phyloP scores from a whole-genome alignment of 2,797 vertebrate species.

The Enteromius paludinosus region DNA sequence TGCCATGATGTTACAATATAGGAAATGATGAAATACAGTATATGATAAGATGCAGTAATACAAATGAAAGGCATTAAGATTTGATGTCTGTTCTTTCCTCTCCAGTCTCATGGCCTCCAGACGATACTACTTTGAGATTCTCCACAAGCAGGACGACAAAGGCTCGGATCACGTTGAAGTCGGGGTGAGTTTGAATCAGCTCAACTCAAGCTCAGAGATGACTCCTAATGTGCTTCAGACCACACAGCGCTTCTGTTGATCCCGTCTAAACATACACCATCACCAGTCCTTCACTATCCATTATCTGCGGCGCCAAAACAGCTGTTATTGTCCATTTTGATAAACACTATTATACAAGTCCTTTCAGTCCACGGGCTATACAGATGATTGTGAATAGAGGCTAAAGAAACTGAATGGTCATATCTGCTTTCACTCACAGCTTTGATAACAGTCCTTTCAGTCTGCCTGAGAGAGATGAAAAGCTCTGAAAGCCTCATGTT shows the following conservation, averaged over 20 bases:
- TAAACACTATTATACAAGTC: not conserved
- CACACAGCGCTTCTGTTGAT: not conserved
- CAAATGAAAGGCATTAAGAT: constrained; percentile 16
- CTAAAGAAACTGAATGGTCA: constrained; percentile 6
- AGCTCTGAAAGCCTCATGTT: not conserved
- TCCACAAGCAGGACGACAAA: constrained; percentile 96
- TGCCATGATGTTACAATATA: not conserved
- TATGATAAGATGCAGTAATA: not conserved
- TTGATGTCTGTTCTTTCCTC: constrained; percentile 42
- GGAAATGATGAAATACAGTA: not conserved
- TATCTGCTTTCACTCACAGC: constrained; percentile 1
- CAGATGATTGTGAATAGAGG: not conserved
- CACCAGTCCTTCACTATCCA: constrained; percentile 8
- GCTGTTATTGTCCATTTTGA: not conserved
- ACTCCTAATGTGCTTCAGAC: not conserved
- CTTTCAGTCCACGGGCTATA: constrained; percentile 5
- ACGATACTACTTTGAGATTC: constrained; percentile 96
- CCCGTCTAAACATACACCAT: not conserved
- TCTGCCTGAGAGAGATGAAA: not conserved
- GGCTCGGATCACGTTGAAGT: constrained; percentile 98
- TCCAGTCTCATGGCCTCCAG: constrained; percentile 88
- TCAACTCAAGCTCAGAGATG: not conserved
- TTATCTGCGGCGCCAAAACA: constrained; percentile 4
- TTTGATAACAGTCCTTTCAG: constrained; percentile 16
- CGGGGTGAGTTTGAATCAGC: constrained; percentile 83